Evolutionary conservation across 2,113 vertebrate genomes (phyloP), one percentile per base, ranked within the genome.

Genomic region (Marcusenius ussheri): DNA sequence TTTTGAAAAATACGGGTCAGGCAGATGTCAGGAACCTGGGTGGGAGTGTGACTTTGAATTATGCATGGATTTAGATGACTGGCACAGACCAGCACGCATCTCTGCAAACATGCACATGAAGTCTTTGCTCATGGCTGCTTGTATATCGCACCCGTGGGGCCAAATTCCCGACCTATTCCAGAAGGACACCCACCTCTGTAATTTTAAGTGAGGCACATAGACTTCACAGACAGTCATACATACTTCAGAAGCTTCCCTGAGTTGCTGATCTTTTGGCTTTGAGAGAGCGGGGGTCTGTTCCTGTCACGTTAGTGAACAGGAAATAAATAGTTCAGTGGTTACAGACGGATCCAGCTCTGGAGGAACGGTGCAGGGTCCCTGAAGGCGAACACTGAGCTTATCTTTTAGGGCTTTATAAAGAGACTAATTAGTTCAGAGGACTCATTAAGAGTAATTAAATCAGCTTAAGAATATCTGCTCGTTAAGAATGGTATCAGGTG

Each of bases 371-470:
- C 47, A 27, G 24, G 46, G n/a, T 50, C 83, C 83, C 83, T n/a
- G 83, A 47, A 84, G 83, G 42, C 8, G 3, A 84, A 46, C 83
- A n/a, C 83, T 84, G 83, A 47, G 46, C 42, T 84, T 49, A 47
- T 24, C 83, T 46, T 84, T 84, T 84, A 84, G 8, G 21, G 42
- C 8, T 84, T 84, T 84, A 47, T 84, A 84, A 84, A 47, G 49
- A 84, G 83, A 84, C 42, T 46, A 84, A 84, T 84, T 45, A 84
- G 46, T 84, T 84, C 42, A 46, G 45, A 84, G 39, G 45, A 46
- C 24, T 84, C 83, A 84, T 47, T 84, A 84, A 46, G 42, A 84
- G 83, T 45, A 84, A 84, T 84, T 84, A 46, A 84, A 84, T 84
- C 46, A 47, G 24, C 42, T 24, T 47, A 84, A 45, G 19, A 46